Evolutionary conservation across 2,888 invertebrate species (phyloP).

Genomic region (Dyspetes luteomarginatus): DNA sequence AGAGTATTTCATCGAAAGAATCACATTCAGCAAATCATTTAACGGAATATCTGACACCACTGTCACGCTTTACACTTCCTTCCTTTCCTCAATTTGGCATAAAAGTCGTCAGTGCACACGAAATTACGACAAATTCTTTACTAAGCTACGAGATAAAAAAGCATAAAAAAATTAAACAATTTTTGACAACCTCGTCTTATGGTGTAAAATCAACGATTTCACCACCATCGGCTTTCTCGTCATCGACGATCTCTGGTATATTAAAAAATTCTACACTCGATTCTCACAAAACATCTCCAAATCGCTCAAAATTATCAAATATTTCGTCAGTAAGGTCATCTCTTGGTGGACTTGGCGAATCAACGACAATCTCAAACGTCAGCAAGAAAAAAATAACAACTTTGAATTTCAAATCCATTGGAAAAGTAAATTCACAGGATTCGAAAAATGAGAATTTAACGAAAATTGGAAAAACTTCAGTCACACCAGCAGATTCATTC

Average conservation of each 20-base stretch:
- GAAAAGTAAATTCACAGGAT: background rate
- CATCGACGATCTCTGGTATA: background rate
- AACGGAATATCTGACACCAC: background rate
- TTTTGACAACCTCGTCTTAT: background rate
- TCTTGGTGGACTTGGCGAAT: background rate
- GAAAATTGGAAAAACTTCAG: background rate
- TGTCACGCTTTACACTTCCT: constrained; percentile 48
- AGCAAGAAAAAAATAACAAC: background rate
- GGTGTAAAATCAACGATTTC: background rate
- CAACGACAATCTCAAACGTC: background rate
- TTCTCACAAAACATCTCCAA: background rate
- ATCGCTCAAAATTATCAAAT: background rate
- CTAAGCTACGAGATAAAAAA: constrained; percentile 1
- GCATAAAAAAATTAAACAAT: constrained; percentile 26
- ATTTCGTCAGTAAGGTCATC: background rate
- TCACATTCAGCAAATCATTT: background rate
- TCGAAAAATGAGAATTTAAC: background rate
- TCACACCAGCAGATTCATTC: background rate
- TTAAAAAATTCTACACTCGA: constrained; percentile 1
- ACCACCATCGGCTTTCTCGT: background rate
- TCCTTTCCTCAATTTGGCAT: constrained; percentile 61
- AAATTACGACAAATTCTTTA: constrained; percentile 7
- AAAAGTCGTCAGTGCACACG: constrained; percentile 60
- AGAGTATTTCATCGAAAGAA: background rate
- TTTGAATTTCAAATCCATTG: background rate